phyloP scores from a whole-genome alignment of 2,797 vertebrate species.

The Neosilurus hyrtlii region DNA sequence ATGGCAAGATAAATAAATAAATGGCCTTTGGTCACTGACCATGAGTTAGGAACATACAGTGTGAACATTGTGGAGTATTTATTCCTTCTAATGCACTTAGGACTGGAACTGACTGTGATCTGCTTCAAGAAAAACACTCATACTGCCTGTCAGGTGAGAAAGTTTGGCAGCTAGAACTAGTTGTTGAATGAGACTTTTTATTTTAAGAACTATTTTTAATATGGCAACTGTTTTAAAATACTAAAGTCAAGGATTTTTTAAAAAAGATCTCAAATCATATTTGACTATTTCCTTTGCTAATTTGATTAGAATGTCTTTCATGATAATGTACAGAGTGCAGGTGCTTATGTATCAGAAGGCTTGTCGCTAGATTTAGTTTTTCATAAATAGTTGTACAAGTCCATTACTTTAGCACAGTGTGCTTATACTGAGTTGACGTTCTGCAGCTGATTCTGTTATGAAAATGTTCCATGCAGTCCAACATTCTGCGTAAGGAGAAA shows the following conservation, averaged over 20 bases:
- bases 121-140: not conserved
- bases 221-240: slow-evolving; percentile 16
- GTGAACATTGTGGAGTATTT: slow-evolving; percentile 24
- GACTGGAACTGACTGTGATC: slow-evolving; percentile 34
- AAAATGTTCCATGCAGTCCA: not conserved
- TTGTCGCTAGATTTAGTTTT: not conserved
- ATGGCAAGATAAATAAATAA: not conserved
- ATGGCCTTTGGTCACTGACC: not conserved
- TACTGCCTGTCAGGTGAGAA: not conserved
- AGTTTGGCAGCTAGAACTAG: slow-evolving; percentile 22
- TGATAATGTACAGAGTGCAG: not conserved
- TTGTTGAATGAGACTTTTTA: not conserved
- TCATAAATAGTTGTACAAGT: not conserved
- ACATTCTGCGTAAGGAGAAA: not conserved
- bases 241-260: not conserved
- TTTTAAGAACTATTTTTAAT: slow-evolving; percentile 17
- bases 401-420: not conserved
- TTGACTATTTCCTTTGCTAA: not conserved
- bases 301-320: not conserved
- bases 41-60: not conserved
- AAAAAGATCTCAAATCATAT: too few species aligned
- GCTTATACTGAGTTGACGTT: not conserved
- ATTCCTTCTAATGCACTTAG: slow-evolving; percentile 44
- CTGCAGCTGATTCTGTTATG: not conserved
- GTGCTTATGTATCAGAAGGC: not conserved